phyloP scores from a whole-genome alignment of 2,797 vertebrate species.

The Valencia hispanica region DNA sequence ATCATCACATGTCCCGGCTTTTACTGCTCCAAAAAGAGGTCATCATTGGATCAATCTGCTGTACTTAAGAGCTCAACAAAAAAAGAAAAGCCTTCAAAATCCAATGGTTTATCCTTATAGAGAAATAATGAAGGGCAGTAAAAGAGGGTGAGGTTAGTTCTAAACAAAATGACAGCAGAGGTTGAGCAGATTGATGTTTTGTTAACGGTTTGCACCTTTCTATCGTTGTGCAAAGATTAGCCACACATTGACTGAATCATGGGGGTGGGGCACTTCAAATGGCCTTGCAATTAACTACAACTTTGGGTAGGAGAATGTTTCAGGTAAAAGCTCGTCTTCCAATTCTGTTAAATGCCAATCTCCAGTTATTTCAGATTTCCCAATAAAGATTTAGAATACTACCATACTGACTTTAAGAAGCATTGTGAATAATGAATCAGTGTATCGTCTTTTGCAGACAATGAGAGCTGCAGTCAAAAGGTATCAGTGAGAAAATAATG shows the following conservation, averaged over 20 bases:
- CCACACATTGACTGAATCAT: constrained; percentile 19
- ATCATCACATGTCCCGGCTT: constrained; percentile 55
- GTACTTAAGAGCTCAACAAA: constrained; percentile 31
- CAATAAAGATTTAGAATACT: neutral
- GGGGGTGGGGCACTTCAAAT: neutral
- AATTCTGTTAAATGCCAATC: neutral
- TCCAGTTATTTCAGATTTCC: neutral
- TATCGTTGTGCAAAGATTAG: constrained; percentile 15
- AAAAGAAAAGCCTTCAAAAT: constrained; percentile 42
- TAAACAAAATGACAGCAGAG: constrained; percentile 19
- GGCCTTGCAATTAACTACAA: constrained; percentile 9
- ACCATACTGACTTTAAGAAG: neutral
- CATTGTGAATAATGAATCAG: neutral
- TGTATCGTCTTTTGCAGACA: neutral
- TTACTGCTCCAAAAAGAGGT: constrained; percentile 56
- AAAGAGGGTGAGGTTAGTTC: constrained; percentile 19
- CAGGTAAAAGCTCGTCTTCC: neutral
- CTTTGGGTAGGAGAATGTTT: neutral
- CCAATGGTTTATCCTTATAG: constrained; percentile 40
- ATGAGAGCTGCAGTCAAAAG: neutral
- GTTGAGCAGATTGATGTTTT: constrained; percentile 13
- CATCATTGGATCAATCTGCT: constrained; percentile 51
- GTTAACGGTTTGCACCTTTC: constrained; percentile 19
- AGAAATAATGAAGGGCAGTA: constrained; percentile 42
- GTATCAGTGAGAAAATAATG: neutral